phyloP scores from a whole-genome alignment of 2,113 vertebrate species.

The Mormyrus iriodes region DNA sequence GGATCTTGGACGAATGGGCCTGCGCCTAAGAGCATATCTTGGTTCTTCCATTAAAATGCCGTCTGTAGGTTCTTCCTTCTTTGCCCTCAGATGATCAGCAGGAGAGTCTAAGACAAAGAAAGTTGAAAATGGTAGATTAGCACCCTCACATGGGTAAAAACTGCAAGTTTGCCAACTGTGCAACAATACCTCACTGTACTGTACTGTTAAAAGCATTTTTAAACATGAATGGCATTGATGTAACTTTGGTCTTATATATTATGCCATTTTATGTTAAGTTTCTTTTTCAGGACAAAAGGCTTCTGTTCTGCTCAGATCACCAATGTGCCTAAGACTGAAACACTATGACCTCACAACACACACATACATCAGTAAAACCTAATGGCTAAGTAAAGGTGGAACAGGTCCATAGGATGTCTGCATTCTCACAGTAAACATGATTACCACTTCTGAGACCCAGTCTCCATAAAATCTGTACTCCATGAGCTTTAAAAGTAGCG shows the following conservation, averaged over 20 bases:
- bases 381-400: too few species aligned
- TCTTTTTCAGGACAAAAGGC: constrained; percentile 1
- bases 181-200: constrained; percentile 1
- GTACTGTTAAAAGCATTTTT: not conserved
- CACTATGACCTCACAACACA: too few species aligned
- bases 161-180: not conserved
- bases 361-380: too few species aligned
- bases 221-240: not conserved
- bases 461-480: not conserved
- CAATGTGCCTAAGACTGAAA: not conserved
- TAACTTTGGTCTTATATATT: not conserved
- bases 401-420: not conserved
- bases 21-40: not conserved
- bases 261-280: not conserved
- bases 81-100: not conserved
- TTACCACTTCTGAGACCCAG: not conserved
- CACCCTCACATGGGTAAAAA: not conserved
- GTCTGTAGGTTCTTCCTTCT: not conserved
- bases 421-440: not conserved
- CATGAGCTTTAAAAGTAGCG: not conserved
- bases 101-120: not conserved
- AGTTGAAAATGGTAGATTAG: not conserved
- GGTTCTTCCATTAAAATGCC: not conserved
- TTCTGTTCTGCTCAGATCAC: not conserved
- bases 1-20: not conserved